Evolutionary conservation across 2,888 invertebrate species (phyloP).

Genomic region (Girardia tigrina): DNA sequence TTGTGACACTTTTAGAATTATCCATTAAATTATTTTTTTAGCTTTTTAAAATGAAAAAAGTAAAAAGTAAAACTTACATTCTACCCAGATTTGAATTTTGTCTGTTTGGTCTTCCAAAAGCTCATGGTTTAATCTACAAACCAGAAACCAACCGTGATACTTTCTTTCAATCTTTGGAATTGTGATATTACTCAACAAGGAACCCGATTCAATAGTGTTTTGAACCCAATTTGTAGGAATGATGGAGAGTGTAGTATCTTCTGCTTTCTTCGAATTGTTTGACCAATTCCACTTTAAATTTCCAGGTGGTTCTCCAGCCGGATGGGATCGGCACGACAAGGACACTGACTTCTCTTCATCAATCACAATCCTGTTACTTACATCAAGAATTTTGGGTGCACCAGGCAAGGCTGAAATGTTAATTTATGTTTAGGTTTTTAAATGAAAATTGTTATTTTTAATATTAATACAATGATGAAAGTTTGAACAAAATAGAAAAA

Average conservation of each 20-base stretch:
- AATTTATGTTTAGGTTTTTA: no score
- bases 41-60: not conserved
- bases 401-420: slow-evolving; percentile 32
- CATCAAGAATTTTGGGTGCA: slow-evolving; percentile 31
- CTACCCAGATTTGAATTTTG: slow-evolving; percentile 24
- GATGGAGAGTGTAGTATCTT: not conserved
- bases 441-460: no score
- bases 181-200: not conserved
- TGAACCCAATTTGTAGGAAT: not conserved
- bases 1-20: no score
- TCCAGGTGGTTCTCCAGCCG: slow-evolving; percentile 33
- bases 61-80: slow-evolving; percentile 27
- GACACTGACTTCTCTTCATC: slow-evolving; percentile 21
- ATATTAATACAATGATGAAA: no score
- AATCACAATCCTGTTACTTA: slow-evolving; percentile 24
- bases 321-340: slow-evolving; percentile 12
- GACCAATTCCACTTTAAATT: slow-evolving; percentile 23
- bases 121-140: slow-evolving; percentile 28
- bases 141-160: slow-evolving; percentile 28
- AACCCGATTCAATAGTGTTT: slow-evolving; percentile 1
- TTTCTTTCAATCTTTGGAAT: slow-evolving; percentile 25
- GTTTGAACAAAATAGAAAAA: no score
- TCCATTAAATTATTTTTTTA: no score
- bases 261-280: not conserved
- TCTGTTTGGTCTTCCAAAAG: slow-evolving; percentile 26